Evolutionary conservation across 2,113 vertebrate genomes (phyloP).

Genomic region (Pteropus alecto): DNA sequence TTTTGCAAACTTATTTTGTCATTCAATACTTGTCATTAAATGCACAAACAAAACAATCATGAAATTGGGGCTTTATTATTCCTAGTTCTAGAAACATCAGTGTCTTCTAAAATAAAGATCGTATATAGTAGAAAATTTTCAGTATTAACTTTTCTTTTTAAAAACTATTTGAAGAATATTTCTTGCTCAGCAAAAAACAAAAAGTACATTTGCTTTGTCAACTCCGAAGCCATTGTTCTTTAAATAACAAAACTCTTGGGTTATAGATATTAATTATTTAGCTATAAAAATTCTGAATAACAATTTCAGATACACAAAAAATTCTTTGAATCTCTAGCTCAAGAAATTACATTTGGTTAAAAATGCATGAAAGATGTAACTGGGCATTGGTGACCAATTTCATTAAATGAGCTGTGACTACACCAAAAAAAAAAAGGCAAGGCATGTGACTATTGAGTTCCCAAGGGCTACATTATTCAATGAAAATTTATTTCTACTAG

Average conservation of each 20-base stretch:
- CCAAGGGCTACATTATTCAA: neutral
- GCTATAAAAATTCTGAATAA: neutral
- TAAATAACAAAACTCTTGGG: neutral
- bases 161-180: neutral
- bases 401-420: slow-evolving; percentile 20
- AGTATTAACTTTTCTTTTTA: neutral
- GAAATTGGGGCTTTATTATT: neutral
- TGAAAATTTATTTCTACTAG: slow-evolving; percentile 15
- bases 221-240: neutral
- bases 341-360: slow-evolving; percentile 36
- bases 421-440: neutral
- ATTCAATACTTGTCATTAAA: neutral
- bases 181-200: neutral
- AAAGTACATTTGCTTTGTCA: neutral
- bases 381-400: slow-evolving; percentile 45
- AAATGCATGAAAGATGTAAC: slow-evolving; percentile 38
- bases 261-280: slow-evolving; percentile 6
- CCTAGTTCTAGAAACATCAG: neutral
- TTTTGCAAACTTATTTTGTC: neutral
- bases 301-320: slow-evolving; percentile 15
- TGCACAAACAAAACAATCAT: neutral
- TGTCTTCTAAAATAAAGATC: neutral
- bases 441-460: neutral
- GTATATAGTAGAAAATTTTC: neutral
- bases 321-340: slow-evolving; percentile 9